Evolutionary conservation across 1,140 invertebrate species (phyloP), one percentile per base, ranked within the genome.

Genomic region (Globodera ellingtonae): DNA sequence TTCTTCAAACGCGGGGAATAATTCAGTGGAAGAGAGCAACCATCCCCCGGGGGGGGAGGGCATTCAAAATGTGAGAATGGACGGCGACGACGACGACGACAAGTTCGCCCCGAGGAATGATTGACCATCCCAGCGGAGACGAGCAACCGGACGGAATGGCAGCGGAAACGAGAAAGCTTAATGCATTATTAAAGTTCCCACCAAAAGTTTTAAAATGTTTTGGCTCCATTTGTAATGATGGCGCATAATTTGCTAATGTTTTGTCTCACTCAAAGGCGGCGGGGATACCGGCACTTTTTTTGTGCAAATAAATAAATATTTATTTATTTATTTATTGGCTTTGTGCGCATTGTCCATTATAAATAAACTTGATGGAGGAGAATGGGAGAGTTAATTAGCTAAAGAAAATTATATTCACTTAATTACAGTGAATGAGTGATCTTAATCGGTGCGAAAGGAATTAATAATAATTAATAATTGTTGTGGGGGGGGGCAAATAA

Each of bases 61-160:
- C 67, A 70, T 70, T 70, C 35, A 70, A 70, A 70, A 44, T 70
- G 35, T n/a, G 67, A 1, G 67, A 70, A 70, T 67, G 70, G 9
- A 35, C 10, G 21, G 6, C 72, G 46, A n/a, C n/a, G 15, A 6
- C n/a, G 24, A 47, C 67, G 67, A 47, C 6, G 10, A 24, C 13
- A n/a, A 6, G 56, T 13, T 15, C 56, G 18, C 5, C 18, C 5
- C 18, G 56, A 15, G 35, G 56, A 15, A 18, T 62, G 56, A 62
- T 62, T 62, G 56, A 62, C 56, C 15, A 62, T 10, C 18, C 56
- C 56, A 62, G 8, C 67, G 67, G 67, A 44, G 67, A 70, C 6
- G 35, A 70, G 7, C 24, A 47, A 70, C 35, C 67, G 67, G 46
- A 70, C 56, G 18, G 56, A 62, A 10, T 6, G 56, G 18, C 56